phyloP scores from a whole-genome alignment of 2,113 vertebrate species.

The Thermophis baileyi region DNA sequence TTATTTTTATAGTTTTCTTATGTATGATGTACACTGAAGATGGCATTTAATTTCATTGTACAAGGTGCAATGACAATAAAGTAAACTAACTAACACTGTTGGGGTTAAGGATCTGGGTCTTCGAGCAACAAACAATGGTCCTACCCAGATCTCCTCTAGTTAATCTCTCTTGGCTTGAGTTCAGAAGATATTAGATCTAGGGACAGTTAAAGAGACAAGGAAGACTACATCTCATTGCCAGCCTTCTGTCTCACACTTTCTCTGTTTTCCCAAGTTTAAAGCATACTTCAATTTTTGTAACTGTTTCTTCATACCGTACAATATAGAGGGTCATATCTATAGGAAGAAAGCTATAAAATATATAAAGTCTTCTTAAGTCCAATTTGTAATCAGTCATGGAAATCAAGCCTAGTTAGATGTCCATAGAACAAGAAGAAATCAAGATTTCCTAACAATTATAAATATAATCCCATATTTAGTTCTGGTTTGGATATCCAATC shows the following conservation, averaged over 20 bases:
- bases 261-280: background rate
- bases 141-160: background rate
- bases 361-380: background rate
- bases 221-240: background rate
- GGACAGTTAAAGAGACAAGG: background rate
- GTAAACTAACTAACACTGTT: background rate
- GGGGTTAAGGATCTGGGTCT: background rate
- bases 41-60: too few relatives aligned
- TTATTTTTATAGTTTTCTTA: too few relatives aligned
- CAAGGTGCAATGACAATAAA: too few relatives aligned
- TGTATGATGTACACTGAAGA: too few relatives aligned
- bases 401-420: background rate
- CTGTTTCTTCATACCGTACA: background rate
- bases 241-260: background rate
- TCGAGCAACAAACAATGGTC: background rate
- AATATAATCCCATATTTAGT: background rate
- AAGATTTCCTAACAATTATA: background rate
- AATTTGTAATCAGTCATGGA: background rate
- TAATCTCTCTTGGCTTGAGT: background rate
- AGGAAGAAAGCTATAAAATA: background rate
- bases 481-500: background rate
- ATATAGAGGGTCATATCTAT: background rate
- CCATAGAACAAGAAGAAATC: background rate
- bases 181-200: background rate
- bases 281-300: background rate